These are phyloP conservation scores for Psittacula derbiana DNA, from an alignment of 2,797 vertebrate species.

Conservation along the genomic window DNA sequence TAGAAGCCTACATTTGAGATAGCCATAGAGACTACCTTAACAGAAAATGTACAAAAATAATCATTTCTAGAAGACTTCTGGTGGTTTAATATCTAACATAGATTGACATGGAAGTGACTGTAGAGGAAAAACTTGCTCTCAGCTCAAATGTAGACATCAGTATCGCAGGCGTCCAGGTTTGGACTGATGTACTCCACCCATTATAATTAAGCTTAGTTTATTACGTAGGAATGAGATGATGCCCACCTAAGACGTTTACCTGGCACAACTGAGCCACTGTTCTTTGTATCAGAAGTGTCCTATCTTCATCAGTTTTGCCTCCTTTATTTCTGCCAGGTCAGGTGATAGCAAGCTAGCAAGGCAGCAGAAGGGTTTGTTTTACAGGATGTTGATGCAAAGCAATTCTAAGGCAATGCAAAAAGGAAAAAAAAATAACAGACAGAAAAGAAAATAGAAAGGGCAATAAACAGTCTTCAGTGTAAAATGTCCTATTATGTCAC, in stretches of 20 bases:
- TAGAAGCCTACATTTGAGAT: neutral
- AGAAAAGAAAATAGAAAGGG: neutral
- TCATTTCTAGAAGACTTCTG: neutral
- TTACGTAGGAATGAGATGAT: neutral
- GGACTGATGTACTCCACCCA: neutral
- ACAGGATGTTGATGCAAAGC: neutral
- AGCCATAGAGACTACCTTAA: neutral
- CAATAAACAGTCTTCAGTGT: slow-evolving; percentile 15
- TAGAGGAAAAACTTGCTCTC: neutral
- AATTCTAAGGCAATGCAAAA: neutral
- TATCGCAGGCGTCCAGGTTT: neutral
- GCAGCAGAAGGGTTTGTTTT: neutral
- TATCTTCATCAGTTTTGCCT: neutral
- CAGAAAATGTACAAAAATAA: neutral
- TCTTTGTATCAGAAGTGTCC: neutral
- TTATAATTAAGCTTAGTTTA: neutral
- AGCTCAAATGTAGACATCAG: neutral
- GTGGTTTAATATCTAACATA: neutral
- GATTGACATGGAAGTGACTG: neutral
- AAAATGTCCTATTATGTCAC: slow-evolving; percentile 22
- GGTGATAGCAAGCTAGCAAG: neutral
- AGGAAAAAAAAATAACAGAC: neutral
- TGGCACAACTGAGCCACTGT: neutral
- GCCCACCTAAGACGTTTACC: neutral
- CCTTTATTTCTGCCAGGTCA: neutral